phyloP scores from a whole-genome alignment of 2,797 vertebrate genomes.

The Ctenosaura bakeri region DNA sequence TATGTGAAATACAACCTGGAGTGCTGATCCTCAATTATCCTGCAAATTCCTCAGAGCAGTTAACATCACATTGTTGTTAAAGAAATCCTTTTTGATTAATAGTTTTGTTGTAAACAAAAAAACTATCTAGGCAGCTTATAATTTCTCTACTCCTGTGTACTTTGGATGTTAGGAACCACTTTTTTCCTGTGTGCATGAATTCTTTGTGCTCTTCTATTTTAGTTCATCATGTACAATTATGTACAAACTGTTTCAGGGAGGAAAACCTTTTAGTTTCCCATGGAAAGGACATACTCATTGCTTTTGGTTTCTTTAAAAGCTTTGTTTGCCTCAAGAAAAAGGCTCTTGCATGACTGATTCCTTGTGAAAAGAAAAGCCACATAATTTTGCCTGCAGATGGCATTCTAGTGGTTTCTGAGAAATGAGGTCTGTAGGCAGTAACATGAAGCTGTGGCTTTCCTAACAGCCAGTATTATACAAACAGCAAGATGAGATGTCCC shows the following conservation, averaged over 20 bases:
- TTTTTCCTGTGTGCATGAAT: neutral
- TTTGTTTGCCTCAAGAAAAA: slow-evolving; percentile 1
- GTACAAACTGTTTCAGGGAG: neutral
- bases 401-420: neutral
- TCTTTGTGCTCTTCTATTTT: neutral
- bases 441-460: neutral
- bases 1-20: neutral
- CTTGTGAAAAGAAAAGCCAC: neutral
- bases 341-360: neutral
- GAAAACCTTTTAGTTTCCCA: slow-evolving; percentile 5
- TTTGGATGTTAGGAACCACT: neutral
- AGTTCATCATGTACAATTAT: neutral
- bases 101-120: neutral
- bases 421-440: neutral
- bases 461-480: neutral
- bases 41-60: neutral
- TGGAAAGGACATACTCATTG: neutral
- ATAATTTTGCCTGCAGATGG: neutral
- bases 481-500: neutral
- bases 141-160: neutral
- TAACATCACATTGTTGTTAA: neutral
- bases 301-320: neutral
- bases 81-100: neutral
- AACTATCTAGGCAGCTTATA: neutral
- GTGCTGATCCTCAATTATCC: neutral